Evolutionary conservation across 2,113 vertebrate species (phyloP), one percentile per base, ranked within the genome.

Genomic region (Acinonyx jubatus): DNA sequence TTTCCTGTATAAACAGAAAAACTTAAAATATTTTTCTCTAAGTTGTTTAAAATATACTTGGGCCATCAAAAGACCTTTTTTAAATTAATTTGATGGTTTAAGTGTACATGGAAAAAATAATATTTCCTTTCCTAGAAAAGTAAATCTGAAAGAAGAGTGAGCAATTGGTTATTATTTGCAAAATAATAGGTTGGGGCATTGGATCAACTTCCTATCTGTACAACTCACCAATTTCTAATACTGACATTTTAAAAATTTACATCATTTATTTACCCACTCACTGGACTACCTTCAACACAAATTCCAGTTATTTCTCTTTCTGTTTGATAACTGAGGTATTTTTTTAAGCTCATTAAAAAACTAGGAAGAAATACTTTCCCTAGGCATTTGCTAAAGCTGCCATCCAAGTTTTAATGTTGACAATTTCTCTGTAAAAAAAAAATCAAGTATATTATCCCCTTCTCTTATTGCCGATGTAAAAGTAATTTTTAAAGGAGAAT

Each of bases 121-220:
- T n/a, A 93, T 90, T 96, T 95, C 23, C 23, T 93, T 95, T 93
- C 25, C 65, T 33, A 91, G 27, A 80, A 83, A 92, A 94, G 11
- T 68, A 76, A 13, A 84, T 94, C 13, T 87, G 65, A 89, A 91
- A 91, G 45, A 94, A 82, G 38, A 84, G 41, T 14, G 61, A 79
- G 41, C 89, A 50, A 65, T 92, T 73, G 25, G 48, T 48, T 84
- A 83, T 91, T 92, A 95, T 91, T 94, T 97, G 66, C 45, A 91
- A 93, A 93, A 93, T 83, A 94, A 92, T 90, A 27, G 10, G 29
- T 68, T 81, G 61, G 31, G 57, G 0, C 71, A 66, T 86, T 68
- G 25, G 48, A 71, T 80, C n/a, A 89, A 15, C 55, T 92, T 85
- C 14, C 52, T 80, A 87, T 91, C 55, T 45, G 15, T 92, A 81